A percentile compares a stretch with the other conserved stretches of the same genome.
phyloP scores from a whole-genome alignment of 1,140 invertebrate species.

The Drosophila guanche region DNA sequence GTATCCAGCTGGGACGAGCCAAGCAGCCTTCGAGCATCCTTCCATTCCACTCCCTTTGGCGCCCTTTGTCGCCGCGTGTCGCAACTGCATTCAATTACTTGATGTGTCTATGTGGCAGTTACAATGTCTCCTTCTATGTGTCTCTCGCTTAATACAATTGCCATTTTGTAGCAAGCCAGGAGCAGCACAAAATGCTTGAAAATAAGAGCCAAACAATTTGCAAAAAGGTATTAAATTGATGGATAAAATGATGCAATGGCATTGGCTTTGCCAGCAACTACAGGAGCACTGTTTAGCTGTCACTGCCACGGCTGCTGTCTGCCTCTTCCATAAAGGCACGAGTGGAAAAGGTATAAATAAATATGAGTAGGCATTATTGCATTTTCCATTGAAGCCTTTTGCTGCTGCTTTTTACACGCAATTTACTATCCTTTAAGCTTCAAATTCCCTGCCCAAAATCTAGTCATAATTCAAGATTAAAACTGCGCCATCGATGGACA shows the following conservation, averaged over 20 bases:
- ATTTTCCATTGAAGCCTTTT: constrained; percentile 34
- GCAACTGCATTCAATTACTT: constrained; percentile 77
- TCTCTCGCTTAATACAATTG: constrained; percentile 63
- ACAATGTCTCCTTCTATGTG: constrained; percentile 53
- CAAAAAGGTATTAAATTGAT: constrained; percentile 70
- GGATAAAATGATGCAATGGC: constrained; percentile 63
- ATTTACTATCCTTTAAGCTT: no score
- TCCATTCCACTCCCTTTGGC: not conserved
- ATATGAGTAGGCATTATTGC: constrained; percentile 40
- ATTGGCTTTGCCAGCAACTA: constrained; percentile 45
- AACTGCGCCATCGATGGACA: not conserved
- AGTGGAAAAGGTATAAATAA: constrained; percentile 56
- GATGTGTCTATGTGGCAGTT: constrained; percentile 68
- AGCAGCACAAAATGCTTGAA: constrained; percentile 1
- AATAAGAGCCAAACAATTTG: constrained; percentile 50
- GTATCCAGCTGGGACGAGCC: constrained; percentile 37
- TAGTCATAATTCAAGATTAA: not conserved
- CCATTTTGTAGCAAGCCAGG: constrained; percentile 57
- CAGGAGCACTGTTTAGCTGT: constrained; percentile 29
- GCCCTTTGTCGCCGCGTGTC: constrained; percentile 40
- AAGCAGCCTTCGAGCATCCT: no score
- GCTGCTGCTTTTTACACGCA: no score
- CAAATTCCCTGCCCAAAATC: no score
- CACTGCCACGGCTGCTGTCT: constrained; percentile 16
- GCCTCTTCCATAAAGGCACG: not conserved